phyloP scores from a whole-genome alignment of 2,888 invertebrate species.

The Conus canariensis region DNA sequence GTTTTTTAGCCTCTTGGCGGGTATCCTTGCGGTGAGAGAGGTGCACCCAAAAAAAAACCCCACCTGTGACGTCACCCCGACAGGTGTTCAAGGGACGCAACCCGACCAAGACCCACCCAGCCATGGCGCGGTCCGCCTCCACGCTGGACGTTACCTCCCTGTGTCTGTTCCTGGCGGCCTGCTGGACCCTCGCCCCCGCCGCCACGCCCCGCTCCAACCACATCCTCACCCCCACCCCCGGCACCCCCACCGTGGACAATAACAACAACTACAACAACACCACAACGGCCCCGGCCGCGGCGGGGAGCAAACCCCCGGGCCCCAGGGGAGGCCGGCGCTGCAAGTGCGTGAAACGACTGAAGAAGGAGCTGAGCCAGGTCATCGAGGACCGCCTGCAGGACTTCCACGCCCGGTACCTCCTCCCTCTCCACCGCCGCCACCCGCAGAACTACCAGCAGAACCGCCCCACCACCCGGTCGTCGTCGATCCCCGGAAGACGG shows the following conservation, averaged over 20 bases:
- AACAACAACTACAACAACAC: background rate
- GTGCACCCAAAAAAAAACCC: no score
- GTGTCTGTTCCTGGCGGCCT: no score
- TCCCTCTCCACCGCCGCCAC: background rate
- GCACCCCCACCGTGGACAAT: background rate
- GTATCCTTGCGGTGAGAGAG: no score
- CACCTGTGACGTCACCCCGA: no score
- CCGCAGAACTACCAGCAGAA: background rate
- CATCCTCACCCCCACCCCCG: no score
- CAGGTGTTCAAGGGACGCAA: no score
- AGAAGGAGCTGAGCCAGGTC: background rate
- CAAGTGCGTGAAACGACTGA: background rate
- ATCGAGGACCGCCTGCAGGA: background rate
- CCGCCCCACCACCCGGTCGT: no score
- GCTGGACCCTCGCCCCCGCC: background rate
- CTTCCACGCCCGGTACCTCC: background rate
- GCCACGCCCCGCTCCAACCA: background rate
- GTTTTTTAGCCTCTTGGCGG: no score
- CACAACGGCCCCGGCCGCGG: background rate
- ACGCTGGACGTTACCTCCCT: no score
- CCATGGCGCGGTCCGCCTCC: no score
- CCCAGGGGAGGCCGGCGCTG: background rate
- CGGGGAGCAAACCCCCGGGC: background rate
- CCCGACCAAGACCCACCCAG: no score
- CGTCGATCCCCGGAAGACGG: background rate